phyloP scores from a whole-genome alignment of 2,888 invertebrate genomes.

The Diogma glabrata region DNA sequence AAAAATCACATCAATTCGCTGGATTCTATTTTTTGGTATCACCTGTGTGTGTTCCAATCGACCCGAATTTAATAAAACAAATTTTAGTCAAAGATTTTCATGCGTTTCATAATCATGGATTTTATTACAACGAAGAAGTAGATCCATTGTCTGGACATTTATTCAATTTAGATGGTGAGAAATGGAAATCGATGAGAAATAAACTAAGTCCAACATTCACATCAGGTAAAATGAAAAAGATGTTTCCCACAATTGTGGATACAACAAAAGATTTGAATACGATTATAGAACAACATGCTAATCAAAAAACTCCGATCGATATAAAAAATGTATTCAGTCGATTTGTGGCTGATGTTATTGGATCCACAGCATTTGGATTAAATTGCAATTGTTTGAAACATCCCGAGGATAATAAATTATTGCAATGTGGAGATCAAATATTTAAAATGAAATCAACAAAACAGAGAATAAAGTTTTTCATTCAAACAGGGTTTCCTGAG shows the following conservation, averaged over 20 bases:
- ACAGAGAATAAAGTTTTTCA: neutral
- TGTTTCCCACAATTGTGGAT: neutral
- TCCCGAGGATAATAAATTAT: neutral
- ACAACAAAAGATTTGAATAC: slow-evolving; percentile 1
- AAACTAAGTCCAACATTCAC: slow-evolving; percentile 8
- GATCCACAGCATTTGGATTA: neutral
- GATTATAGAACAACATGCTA: neutral
- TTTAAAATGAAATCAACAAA: neutral
- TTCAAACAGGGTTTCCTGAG: neutral
- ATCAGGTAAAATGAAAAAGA: slow-evolving; percentile 1
- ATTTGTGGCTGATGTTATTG: neutral
- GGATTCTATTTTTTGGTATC: neutral
- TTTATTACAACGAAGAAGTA: neutral
- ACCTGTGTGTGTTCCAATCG: neutral
- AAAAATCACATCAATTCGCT: neutral
- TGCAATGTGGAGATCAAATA: neutral
- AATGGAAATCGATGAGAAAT: neutral
- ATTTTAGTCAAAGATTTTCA: slow-evolving; percentile 1
- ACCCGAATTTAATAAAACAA: neutral
- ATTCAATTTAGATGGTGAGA: slow-evolving; percentile 4
- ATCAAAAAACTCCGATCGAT: neutral
- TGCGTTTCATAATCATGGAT: slow-evolving; percentile 1
- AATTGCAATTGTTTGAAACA: neutral
- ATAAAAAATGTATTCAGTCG: neutral
- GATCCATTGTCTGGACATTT: neutral